Evolutionary conservation across 2,888 invertebrate genomes (phyloP).

Genomic region (Philopedon plagiatum): DNA sequence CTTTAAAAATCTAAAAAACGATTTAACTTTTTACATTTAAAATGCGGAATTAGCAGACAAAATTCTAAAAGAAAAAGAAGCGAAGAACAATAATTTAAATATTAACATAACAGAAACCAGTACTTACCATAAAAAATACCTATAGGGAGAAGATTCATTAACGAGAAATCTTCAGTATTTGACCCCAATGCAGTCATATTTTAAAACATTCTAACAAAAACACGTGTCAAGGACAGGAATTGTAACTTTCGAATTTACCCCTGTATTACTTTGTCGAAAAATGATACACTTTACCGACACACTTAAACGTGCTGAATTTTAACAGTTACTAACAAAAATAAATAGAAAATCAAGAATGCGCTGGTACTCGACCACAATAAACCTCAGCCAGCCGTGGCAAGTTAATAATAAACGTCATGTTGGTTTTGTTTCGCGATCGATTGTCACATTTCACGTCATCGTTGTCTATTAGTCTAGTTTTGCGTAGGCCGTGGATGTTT

Average conservation of each 20-base stretch:
- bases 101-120: neutral
- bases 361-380: neutral
- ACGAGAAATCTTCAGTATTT: neutral
- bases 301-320: neutral
- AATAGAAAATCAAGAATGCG: neutral
- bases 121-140: neutral
- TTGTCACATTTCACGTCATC: constrained; percentile 14
- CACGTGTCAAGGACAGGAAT: constrained; percentile 9
- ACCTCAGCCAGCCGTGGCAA: constrained; percentile 3
- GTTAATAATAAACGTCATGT: constrained; percentile 7
- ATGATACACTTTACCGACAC: neutral
- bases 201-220: constrained; percentile 7
- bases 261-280: constrained; percentile 2
- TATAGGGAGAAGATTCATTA: neutral
- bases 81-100: neutral
- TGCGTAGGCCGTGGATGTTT: neutral
- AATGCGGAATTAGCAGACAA: too few relatives aligned
- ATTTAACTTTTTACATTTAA: too few relatives aligned
- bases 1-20: too few relatives aligned
- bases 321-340: neutral
- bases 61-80: neutral
- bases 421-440: constrained; percentile 11
- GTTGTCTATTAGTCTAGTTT: constrained; percentile 8
- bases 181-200: constrained; percentile 16
- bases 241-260: neutral